Evolutionary conservation across 92 coral and sea anemone genomes (phyloP).

Genomic region (Palythoa heliodiscus): DNA sequence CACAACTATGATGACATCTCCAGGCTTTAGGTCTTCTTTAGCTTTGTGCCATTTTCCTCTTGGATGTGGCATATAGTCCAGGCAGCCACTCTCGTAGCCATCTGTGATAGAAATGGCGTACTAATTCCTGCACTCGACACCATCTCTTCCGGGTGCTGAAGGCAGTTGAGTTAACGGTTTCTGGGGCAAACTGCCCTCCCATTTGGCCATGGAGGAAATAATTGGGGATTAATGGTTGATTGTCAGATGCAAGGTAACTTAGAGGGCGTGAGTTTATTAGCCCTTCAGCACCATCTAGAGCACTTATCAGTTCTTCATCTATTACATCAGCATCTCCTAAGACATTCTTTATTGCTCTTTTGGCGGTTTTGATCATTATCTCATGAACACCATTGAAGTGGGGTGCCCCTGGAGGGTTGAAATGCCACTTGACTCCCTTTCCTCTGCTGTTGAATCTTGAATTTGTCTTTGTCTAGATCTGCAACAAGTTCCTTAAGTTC

Average conservation of each 20-base stretch:
- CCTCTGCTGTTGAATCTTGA: slow-evolving; percentile 35
- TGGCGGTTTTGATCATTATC: slow-evolving; percentile 14
- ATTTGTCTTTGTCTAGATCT: slow-evolving; percentile 43
- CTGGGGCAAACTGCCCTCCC: slow-evolving; percentile 63
- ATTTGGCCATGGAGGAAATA: slow-evolving; percentile 65
- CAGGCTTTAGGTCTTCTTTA: too few species aligned
- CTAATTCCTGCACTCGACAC: slow-evolving; percentile 46
- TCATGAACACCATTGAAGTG: slow-evolving; percentile 31
- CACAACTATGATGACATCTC: too few species aligned
- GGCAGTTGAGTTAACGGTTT: slow-evolving; percentile 11
- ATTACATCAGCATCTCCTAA: slow-evolving; percentile 14
- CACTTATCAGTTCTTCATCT: neutral
- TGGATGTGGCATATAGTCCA: neutral
- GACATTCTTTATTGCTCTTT: slow-evolving; percentile 28
- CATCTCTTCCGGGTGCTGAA: slow-evolving; percentile 54
- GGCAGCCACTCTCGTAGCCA: slow-evolving; percentile 59
- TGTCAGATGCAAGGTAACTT: slow-evolving; percentile 58
- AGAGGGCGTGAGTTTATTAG: slow-evolving; percentile 53
- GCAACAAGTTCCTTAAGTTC: too few species aligned
- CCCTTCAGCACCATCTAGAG: slow-evolving; percentile 60
- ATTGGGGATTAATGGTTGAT: slow-evolving; percentile 57
- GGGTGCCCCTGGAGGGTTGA: slow-evolving; percentile 13
- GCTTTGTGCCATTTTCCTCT: too few species aligned
- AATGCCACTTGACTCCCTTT: neutral
- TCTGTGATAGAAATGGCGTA: slow-evolving; percentile 46